Evolutionary conservation across 2,888 invertebrate species (phyloP), one percentile per base, ranked within the genome.

Genomic region (Aelia acuminata): DNA sequence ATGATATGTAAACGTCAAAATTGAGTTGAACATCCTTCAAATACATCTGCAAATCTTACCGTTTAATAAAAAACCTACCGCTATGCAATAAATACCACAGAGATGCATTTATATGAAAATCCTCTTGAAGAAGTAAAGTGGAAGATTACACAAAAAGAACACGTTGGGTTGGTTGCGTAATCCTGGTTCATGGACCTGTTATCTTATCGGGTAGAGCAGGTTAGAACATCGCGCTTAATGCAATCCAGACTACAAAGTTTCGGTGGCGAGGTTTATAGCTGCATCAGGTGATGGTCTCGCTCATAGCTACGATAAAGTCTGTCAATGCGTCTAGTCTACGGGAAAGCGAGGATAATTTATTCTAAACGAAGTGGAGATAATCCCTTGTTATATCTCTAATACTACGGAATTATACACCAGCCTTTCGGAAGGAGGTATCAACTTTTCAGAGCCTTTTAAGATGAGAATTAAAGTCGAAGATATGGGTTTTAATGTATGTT

Each of bases 201-300:
- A 57, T 57, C 57, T 57, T 57, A 57, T 57, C 57, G 13, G 57
- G 8, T 13, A 1, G 8, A 26, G 20, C 26, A 26, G 53, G 57
- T 26, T 57, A 57, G 57, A 57, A 57, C 57, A 57, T 57, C 57
- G 57, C 57, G 13, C 26, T 26, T 57, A 57, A 57, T 57, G 57
- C 57, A 57, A 57, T 26, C 57, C 57, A 26, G 57, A 11, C 57
- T 26, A 13, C 11, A 26, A 57, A 13, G 26, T 57, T 57, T 57
- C 57, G 57, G 57, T 57, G 57, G 57, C 57, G 26, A 11, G 57
- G 26, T 26, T 57, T 57, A 57, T 57, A 26, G 57, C 26, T 57
- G 57, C 57, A 26, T 57, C 57, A 57, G 57, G 57, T 57, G 57
- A 57, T 57, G 26, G 57, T 15, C n/a, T n/a, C n/a, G 13, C 26